phyloP scores from a whole-genome alignment of 1,140 invertebrate species.

The Lasioglossum albipes region DNA sequence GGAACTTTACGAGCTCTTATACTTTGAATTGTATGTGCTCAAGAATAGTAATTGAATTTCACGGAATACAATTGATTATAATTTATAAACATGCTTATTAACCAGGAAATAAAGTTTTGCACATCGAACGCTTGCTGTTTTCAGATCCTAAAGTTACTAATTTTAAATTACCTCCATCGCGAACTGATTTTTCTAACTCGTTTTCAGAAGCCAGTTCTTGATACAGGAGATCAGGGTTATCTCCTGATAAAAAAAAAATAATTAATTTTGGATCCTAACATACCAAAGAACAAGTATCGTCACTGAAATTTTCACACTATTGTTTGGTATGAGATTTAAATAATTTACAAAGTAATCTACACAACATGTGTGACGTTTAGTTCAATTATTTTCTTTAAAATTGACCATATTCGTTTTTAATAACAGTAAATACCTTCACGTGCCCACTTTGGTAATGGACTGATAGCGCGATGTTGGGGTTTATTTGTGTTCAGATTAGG shows the following conservation, averaged over 20 bases:
- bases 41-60: slow-evolving; percentile 1
- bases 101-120: slow-evolving; percentile 9
- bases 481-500: slow-evolving; percentile 72
- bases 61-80: slow-evolving; percentile 10
- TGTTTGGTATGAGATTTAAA: neutral
- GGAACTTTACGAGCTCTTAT: neutral
- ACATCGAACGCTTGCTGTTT: slow-evolving; percentile 16
- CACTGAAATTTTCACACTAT: neutral
- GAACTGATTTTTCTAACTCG: slow-evolving; percentile 73
- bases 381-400: slow-evolving; percentile 7
- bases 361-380: neutral
- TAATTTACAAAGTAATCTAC: neutral
- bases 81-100: slow-evolving; percentile 46
- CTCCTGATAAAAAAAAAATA: slow-evolving; percentile 76
- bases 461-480: slow-evolving; percentile 76
- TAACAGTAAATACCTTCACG: slow-evolving; percentile 78
- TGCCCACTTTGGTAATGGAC: slow-evolving; percentile 82
- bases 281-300: neutral
- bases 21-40: neutral
- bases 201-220: slow-evolving; percentile 80
- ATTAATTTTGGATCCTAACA: slow-evolving; percentile 39
- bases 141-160: slow-evolving; percentile 11
- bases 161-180: slow-evolving; percentile 72
- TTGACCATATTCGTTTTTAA: slow-evolving; percentile 19
- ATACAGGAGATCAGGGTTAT: slow-evolving; percentile 82